Percentiles rank a stretch among this genome's conserved stretches.
These are phyloP conservation scores for Lordiphosa clarofinis DNA, from an alignment of 1,140 invertebrate genomes.

Conservation along the genomic window DNA sequence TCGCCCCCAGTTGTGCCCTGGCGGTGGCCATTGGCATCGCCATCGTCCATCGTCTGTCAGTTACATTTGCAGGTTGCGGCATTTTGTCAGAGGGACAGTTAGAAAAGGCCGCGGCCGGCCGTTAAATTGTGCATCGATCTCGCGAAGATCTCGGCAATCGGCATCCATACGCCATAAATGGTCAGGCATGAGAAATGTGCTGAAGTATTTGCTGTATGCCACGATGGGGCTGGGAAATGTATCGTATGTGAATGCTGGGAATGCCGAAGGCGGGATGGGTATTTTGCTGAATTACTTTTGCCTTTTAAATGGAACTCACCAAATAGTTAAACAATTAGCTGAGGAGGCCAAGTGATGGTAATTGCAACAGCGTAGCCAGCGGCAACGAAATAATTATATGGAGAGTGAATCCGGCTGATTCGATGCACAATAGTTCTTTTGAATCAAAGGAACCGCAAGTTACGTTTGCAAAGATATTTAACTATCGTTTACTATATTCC, in stretches of 20 bases:
- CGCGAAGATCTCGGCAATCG: conserved; percentile 39
- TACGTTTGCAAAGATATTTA: no score
- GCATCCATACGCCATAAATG: conserved; percentile 68
- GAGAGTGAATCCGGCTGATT: no score
- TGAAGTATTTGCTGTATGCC: conserved; percentile 36
- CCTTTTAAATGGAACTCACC: conserved; percentile 19
- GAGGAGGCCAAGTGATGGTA: conserved; percentile 23
- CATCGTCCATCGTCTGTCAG: conserved; percentile 48
- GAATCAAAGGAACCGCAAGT: no score
- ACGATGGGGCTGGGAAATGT: conserved; percentile 55
- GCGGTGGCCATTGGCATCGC: conserved; percentile 1
- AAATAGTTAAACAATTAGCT: conserved; percentile 9
- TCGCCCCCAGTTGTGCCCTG: conserved; percentile 16
- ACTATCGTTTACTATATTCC: no score
- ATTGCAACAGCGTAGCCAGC: not conserved
- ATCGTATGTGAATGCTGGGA: conserved; percentile 25
- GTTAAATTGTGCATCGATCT: conserved; percentile 52
- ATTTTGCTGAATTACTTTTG: conserved; percentile 35
- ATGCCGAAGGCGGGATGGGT: conserved; percentile 34
- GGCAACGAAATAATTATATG: no score
- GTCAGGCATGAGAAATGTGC: conserved; percentile 62
- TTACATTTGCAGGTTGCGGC: conserved; percentile 74
- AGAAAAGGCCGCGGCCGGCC: conserved; percentile 60
- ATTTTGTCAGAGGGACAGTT: conserved; percentile 77
- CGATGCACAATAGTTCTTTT: no score